Conservation (phyloP, 1,140 invertebrate genomes). For the Drosophila repletoides region DNA sequence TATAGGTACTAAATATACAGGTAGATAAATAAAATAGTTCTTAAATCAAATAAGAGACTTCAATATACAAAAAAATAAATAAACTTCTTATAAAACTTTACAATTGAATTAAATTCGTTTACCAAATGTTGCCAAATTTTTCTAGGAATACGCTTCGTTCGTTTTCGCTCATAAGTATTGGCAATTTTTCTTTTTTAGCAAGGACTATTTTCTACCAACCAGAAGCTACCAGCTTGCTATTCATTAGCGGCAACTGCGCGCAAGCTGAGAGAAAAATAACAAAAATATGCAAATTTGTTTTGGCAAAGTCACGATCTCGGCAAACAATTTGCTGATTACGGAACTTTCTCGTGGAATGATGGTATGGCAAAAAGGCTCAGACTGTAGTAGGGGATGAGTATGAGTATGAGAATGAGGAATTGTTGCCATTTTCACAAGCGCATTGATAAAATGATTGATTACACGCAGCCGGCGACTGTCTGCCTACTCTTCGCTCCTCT, state of each 20-base stretch:
- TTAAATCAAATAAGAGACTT: too few species aligned
- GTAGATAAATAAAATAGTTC: too few species aligned
- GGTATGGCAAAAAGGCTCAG: too few species aligned
- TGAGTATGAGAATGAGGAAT: slow-evolving; percentile 51
- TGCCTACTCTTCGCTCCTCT: not conserved
- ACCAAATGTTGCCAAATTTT: slow-evolving; percentile 48
- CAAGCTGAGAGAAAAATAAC: slow-evolving; percentile 56
- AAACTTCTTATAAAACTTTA: not conserved
- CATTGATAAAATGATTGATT: slow-evolving; percentile 81
- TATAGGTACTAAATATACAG: too few species aligned
- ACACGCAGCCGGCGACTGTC: slow-evolving; percentile 58
- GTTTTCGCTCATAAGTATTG: slow-evolving; percentile 13
- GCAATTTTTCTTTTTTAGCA: slow-evolving; percentile 43
- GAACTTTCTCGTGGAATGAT: slow-evolving; percentile 15
- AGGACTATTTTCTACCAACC: slow-evolving; percentile 7
- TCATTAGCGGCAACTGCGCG: slow-evolving; percentile 74
- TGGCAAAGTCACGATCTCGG: slow-evolving; percentile 75
- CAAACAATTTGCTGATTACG: slow-evolving; percentile 79
- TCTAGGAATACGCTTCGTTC: slow-evolving; percentile 10
- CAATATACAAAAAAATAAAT: too few species aligned
- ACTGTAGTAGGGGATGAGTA: slow-evolving; percentile 1
- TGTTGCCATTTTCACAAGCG: slow-evolving; percentile 74
- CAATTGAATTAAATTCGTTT: slow-evolving; percentile 6
- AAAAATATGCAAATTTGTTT: slow-evolving; percentile 77
- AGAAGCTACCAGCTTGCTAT: slow-evolving; percentile 37